Conservation (phyloP, 2,797 vertebrate genomes). For the Pitangus sulphuratus region DNA sequence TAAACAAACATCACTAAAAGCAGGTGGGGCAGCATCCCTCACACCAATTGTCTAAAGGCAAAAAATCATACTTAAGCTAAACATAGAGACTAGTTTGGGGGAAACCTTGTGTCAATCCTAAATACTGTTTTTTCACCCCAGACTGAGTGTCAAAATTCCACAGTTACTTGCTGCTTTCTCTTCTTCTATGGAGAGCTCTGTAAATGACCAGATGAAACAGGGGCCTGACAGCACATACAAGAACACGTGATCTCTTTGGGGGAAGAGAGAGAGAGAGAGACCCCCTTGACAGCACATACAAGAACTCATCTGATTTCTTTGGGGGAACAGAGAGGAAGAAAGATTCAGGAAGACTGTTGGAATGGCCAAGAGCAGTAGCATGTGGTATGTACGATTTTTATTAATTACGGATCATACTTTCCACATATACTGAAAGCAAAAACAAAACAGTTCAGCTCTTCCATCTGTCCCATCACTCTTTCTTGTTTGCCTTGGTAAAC, state of each 20-base stretch:
- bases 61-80: background rate
- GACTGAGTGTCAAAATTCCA: background rate
- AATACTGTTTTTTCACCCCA: background rate
- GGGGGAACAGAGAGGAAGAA: background rate
- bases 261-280: background rate
- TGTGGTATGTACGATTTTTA: background rate
- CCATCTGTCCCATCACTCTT: background rate
- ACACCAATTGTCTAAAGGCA: background rate
- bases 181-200: background rate
- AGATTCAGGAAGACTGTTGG: background rate
- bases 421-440: background rate
- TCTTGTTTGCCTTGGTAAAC: background rate
- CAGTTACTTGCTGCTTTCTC: background rate
- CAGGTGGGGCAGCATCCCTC: background rate
- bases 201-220: background rate
- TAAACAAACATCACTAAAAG: background rate
- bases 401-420: background rate
- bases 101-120: background rate
- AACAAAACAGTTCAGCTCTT: background rate
- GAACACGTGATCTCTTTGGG: background rate
- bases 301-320: background rate
- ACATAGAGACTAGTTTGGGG: background rate
- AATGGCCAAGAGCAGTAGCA: background rate
- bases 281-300: background rate
- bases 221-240: background rate